Conservation (phyloP, 2,797 vertebrate genomes). For the Passerculus sandwichensis region DNA sequence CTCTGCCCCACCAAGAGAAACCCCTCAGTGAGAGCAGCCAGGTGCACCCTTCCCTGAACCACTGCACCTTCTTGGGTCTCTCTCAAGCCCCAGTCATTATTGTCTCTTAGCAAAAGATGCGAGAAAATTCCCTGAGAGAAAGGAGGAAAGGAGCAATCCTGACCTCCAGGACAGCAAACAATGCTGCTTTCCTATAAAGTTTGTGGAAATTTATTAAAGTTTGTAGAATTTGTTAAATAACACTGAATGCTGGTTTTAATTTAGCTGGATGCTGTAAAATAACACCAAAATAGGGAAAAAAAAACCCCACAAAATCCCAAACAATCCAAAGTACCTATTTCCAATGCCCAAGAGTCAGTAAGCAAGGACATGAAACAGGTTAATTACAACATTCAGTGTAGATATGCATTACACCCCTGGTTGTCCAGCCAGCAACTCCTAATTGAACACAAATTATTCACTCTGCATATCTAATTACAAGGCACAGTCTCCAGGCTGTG, state of each 20-base stretch:
- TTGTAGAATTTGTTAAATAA: not conserved
- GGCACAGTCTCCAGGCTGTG: not conserved
- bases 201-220: not conserved
- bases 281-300: not conserved
- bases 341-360: not conserved
- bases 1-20: not conserved
- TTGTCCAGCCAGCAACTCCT: not conserved
- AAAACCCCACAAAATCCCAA: not conserved
- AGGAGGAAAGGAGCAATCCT: not conserved
- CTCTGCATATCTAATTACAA: not conserved
- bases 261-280: not conserved
- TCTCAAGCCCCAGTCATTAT: fast-evolving
- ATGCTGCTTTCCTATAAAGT: not conserved
- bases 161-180: not conserved
- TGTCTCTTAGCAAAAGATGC: not conserved
- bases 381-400: not conserved
- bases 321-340: not conserved
- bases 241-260: not conserved
- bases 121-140: not conserved
- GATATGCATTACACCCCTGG: not conserved
- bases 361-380: not conserved
- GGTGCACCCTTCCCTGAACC: not conserved
- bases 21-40: fast-evolving
- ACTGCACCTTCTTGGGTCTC: not conserved
- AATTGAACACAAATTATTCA: not conserved